Conservation (phyloP, 1,140 invertebrate genomes). For the Limonius californicus region DNA sequence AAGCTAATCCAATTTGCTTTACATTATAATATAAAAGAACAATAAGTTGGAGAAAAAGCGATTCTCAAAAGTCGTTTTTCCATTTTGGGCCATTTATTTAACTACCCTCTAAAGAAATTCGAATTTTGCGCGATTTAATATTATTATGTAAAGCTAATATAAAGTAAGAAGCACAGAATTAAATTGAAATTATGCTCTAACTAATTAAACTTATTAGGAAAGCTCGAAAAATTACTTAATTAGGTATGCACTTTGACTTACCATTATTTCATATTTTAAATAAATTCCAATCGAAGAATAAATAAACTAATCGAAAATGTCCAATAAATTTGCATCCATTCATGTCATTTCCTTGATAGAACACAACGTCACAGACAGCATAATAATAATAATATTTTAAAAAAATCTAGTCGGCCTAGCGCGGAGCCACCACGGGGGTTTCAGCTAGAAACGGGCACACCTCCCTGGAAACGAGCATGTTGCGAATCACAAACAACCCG, state of each 20-base stretch:
- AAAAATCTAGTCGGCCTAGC: constrained; percentile 1
- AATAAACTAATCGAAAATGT: constrained; percentile 31
- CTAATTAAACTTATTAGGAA: too few relatives aligned
- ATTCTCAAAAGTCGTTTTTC: too few relatives aligned
- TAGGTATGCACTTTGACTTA: constrained; percentile 28
- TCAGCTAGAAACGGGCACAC: constrained; percentile 26
- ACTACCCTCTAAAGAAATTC: too few relatives aligned
- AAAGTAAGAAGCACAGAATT: too few relatives aligned
- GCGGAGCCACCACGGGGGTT: background rate
- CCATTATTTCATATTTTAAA: constrained; percentile 41
- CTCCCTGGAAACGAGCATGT: constrained; percentile 28
- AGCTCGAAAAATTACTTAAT: too few relatives aligned
- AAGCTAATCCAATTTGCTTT: too few relatives aligned
- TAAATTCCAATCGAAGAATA: constrained; percentile 29
- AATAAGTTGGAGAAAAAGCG: too few relatives aligned
- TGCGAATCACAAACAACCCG: constrained; percentile 20
- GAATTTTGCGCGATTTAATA: too few relatives aligned
- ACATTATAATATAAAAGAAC: too few relatives aligned
- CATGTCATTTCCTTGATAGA: constrained; percentile 29
- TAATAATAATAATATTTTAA: background rate
- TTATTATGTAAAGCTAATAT: too few relatives aligned
- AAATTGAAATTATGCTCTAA: too few relatives aligned
- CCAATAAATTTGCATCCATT: constrained; percentile 19
- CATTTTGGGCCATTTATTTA: too few relatives aligned
- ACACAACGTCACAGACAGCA: background rate